phyloP scores from a whole-genome alignment of 2,888 invertebrate species.

The Camptogramma bilineatum region DNA sequence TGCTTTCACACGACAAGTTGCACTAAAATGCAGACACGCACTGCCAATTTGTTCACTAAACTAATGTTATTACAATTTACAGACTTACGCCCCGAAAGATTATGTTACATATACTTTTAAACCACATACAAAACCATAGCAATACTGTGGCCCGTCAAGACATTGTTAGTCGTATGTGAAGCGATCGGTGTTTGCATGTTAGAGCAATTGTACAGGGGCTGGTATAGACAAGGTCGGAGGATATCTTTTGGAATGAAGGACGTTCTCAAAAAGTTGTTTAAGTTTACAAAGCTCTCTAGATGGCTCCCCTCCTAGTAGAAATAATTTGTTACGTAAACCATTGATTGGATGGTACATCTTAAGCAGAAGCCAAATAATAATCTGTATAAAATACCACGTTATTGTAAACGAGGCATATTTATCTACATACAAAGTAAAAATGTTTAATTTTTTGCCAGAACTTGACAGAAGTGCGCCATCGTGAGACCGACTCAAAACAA shows the following conservation, averaged over 20 bases:
- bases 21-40: conserved; percentile 87
- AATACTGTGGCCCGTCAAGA: conserved; percentile 81
- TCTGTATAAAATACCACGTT: no score
- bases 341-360: not conserved
- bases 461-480: not conserved
- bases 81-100: conserved; percentile 74
- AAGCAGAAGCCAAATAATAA: not conserved
- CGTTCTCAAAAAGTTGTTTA: not conserved
- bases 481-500: not conserved
- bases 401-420: no score
- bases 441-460: no score
- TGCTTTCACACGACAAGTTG: conserved; percentile 80
- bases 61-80: conserved; percentile 61
- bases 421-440: no score
- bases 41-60: conserved; percentile 78
- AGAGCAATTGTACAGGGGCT: conserved; percentile 83
- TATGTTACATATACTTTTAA: conserved; percentile 81
- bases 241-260: conserved; percentile 29
- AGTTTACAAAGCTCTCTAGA: not conserved
- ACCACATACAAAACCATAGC: conserved; percentile 84
- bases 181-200: conserved; percentile 87
- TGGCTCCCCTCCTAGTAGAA: not conserved
- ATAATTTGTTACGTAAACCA: not conserved
- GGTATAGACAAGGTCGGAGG: conserved; percentile 40
- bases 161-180: conserved; percentile 84